phyloP scores from a whole-genome alignment of 2,888 invertebrate species.

The Rotaria magnacalcarata region DNA sequence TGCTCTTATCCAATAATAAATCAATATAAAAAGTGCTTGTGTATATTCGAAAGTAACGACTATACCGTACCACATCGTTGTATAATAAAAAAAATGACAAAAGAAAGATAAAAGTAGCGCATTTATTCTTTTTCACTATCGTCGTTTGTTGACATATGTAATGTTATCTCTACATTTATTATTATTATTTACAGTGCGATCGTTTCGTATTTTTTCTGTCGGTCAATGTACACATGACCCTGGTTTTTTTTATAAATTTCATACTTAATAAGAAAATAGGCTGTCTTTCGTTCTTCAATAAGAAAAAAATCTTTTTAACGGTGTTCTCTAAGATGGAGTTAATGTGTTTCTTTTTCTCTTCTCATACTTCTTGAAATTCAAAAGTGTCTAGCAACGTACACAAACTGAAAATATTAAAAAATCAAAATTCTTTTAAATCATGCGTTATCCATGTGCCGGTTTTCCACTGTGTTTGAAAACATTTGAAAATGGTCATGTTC shows the following conservation, averaged over 20 bases:
- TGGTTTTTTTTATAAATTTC: neutral
- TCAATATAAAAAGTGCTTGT: neutral
- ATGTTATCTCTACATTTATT: neutral
- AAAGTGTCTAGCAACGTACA: neutral
- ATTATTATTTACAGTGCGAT: neutral
- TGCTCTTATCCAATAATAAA: neutral
- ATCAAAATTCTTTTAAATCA: neutral
- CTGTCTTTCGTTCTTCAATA: neutral
- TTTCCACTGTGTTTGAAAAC: slow-evolving; percentile 40
- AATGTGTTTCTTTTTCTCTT: neutral
- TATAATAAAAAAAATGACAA: neutral
- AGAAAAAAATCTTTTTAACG: neutral
- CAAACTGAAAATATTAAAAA: neutral
- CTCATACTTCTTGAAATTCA: neutral
- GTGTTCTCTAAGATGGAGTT: neutral
- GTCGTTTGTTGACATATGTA: neutral
- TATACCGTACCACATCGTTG: neutral
- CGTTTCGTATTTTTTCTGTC: neutral
- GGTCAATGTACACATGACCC: neutral
- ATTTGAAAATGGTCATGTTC: slow-evolving; percentile 42
- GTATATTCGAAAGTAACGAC: neutral
- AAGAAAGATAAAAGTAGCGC: neutral
- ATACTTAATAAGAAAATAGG: neutral
- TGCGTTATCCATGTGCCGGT: slow-evolving; percentile 41
- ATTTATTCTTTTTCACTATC: neutral